phyloP scores from a whole-genome alignment of 1,140 invertebrate species.

The Microvelia longipes region DNA sequence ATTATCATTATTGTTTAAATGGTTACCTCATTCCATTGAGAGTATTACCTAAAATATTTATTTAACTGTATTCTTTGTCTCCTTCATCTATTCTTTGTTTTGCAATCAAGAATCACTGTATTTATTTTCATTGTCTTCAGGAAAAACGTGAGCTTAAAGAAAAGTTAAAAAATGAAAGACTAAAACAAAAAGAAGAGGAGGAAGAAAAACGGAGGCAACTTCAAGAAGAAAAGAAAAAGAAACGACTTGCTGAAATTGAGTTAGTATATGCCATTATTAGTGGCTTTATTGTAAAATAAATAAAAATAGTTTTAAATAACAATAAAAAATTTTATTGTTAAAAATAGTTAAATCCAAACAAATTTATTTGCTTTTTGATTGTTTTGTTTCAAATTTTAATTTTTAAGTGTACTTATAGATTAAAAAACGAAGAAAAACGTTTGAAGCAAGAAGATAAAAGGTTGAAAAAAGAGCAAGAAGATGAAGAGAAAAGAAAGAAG shows the following conservation, averaged over 20 bases:
- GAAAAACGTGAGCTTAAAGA: not conserved
- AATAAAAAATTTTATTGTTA: too few relatives aligned
- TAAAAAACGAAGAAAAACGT: not conserved
- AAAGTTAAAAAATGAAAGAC: not conserved
- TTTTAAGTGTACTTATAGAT: not conserved
- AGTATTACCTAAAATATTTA: too few relatives aligned
- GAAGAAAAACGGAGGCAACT: not conserved
- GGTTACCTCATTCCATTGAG: too few relatives aligned
- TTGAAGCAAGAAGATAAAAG: conserved; percentile 9
- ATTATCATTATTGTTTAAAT: too few relatives aligned
- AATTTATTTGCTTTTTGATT: too few relatives aligned
- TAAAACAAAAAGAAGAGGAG: not conserved
- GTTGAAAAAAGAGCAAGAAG: conserved; percentile 12
- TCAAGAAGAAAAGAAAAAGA: not conserved
- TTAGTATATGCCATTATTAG: not conserved
- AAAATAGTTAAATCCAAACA: too few relatives aligned
- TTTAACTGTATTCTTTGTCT: too few relatives aligned
- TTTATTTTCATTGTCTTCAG: not conserved
- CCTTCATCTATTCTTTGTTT: too few relatives aligned
- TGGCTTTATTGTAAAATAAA: too few relatives aligned
- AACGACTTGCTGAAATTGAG: not conserved
- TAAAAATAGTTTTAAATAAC: too few relatives aligned
- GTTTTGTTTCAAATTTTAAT: too few relatives aligned
- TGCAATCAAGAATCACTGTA: too few relatives aligned
- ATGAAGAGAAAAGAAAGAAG: conserved; percentile 6